Conservation (phyloP, 2,113 vertebrate genomes). For the Micromys minutus region DNA sequence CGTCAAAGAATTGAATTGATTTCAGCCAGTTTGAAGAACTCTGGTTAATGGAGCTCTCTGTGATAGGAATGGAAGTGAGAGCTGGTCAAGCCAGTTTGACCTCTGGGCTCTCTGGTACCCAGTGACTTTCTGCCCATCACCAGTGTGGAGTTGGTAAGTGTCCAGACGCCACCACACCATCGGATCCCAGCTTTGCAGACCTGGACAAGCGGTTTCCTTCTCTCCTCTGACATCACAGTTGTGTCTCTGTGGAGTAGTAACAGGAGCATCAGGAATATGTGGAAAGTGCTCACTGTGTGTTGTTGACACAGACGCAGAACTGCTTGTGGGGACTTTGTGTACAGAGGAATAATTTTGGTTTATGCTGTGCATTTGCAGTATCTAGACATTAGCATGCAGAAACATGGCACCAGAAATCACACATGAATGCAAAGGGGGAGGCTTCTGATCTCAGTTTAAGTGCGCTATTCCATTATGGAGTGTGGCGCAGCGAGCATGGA, state of each 20-base stretch:
- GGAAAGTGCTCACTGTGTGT: not conserved
- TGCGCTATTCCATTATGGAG: not conserved
- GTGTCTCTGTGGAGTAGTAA: not conserved
- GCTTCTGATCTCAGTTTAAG: not conserved
- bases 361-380: conserved; percentile 11
- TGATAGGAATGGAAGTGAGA: not conserved
- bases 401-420: not conserved
- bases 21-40: not conserved
- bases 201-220: not conserved
- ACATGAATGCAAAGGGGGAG: not conserved
- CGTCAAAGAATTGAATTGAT: not conserved
- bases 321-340: not conserved
- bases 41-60: accelerated
- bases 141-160: accelerated
- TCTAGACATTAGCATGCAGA: conserved; percentile 44
- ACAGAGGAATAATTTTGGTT: not conserved
- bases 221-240: not conserved
- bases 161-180: accelerated
- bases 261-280: not conserved
- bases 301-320: not conserved
- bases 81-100: not conserved
- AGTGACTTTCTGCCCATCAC: not conserved
- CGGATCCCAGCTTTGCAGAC: accelerated
- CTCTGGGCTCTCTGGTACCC: not conserved
- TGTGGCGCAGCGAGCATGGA: accelerated